Percentiles rank a stretch among this genome's conserved stretches.
These are phyloP conservation scores for Campaea margaritaria DNA, from an alignment of 2,888 invertebrate genomes.

Conservation along the genomic window DNA sequence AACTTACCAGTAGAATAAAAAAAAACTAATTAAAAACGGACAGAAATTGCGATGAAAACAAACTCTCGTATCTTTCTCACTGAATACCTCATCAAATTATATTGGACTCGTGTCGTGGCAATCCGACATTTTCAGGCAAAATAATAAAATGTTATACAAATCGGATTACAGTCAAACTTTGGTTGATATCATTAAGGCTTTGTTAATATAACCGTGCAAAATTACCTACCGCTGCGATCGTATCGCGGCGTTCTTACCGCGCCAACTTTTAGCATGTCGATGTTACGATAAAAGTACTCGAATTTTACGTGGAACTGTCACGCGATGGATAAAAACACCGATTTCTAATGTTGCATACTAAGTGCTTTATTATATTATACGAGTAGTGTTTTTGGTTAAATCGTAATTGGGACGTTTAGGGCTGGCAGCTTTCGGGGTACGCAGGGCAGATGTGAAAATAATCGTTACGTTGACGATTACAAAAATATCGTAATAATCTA, in stretches of 20 bases:
- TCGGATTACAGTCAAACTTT: slow-evolving; percentile 4
- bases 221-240: slow-evolving; percentile 24
- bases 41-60: no score
- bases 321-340: slow-evolving; percentile 39
- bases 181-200: slow-evolving; percentile 1
- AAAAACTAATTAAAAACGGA: no score
- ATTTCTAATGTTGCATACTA: slow-evolving; percentile 35
- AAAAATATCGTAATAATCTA: no score
- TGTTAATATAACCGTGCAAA: slow-evolving; percentile 29
- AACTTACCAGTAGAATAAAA: no score
- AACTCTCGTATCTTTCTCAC: not conserved
- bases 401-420: not conserved
- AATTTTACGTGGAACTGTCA: slow-evolving; percentile 43
- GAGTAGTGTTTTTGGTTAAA: not conserved
- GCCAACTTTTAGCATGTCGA: slow-evolving; percentile 46
- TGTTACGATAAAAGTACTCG: slow-evolving; percentile 44
- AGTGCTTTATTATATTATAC: slow-evolving; percentile 17
- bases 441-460: no score
- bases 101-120: not conserved
- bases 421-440: no score
- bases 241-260: slow-evolving; percentile 29
- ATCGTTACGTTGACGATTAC: no score
- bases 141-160: slow-evolving; percentile 8
- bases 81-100: not conserved
- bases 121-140: not conserved